phyloP scores from a whole-genome alignment of 2,113 vertebrate species.

The Notothenia rossii region DNA sequence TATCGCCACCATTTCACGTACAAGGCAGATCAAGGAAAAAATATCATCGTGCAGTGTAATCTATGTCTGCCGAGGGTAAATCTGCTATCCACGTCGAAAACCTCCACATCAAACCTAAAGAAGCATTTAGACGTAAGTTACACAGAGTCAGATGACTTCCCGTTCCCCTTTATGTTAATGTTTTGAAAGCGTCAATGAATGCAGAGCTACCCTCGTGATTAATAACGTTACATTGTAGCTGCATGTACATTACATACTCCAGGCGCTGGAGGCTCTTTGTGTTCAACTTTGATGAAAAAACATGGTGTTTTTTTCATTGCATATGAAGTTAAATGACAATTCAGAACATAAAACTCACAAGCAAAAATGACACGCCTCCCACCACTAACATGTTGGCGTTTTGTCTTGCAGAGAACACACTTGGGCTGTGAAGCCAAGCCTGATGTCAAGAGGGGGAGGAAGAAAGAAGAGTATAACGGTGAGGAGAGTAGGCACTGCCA shows the following conservation, averaged over 20 bases:
- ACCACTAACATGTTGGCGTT: neutral
- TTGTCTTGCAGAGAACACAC: conserved; percentile 79
- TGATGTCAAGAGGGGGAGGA: conserved; percentile 74
- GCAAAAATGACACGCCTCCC: neutral
- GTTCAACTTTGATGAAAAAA: neutral
- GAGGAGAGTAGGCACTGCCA: conserved; percentile 73
- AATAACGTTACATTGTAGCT: conserved; percentile 53
- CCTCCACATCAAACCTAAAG: conserved; percentile 82
- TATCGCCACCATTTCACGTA: conserved; percentile 84
- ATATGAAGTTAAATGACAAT: conserved; percentile 39
- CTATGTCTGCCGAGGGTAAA: conserved; percentile 82
- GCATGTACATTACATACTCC: conserved; percentile 38
- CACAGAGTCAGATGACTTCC: neutral
- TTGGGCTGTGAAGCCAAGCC: conserved; percentile 74
- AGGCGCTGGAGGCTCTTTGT: conserved; percentile 44
- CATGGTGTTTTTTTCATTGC: neutral
- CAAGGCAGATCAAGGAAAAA: conserved; percentile 82
- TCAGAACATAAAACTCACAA: neutral
- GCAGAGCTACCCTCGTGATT: conserved; percentile 37
- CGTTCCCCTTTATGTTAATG: conserved; percentile 34
- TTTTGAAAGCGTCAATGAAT: conserved; percentile 62
- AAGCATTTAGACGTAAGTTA: conserved; percentile 83
- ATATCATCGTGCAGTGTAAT: conserved; percentile 85
- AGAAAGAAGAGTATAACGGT: conserved; percentile 67
- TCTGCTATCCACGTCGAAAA: conserved; percentile 81